Conservation (phyloP, 2,888 invertebrate genomes). For the Acleris laterana region DNA sequence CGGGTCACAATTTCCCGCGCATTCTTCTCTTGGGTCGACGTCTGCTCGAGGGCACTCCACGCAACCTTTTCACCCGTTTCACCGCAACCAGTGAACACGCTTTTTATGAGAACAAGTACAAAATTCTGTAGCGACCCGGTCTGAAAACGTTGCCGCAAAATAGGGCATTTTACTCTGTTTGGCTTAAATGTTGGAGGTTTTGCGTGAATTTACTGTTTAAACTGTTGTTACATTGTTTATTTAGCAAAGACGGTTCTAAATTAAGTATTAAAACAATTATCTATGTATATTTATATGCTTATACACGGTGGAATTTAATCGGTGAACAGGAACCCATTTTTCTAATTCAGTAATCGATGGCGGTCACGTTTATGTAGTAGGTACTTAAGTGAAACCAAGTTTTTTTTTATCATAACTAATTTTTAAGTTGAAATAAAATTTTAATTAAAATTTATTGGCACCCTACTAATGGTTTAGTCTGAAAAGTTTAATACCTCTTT, state of each 20-base stretch:
- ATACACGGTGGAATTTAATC: no score
- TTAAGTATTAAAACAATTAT: no score
- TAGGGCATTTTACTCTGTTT: conserved; percentile 8
- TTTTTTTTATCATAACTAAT: no score
- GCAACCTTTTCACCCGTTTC: conserved; percentile 30
- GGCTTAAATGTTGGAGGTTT: conserved; percentile 1
- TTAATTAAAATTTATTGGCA: no score
- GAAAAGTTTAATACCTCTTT: no score
- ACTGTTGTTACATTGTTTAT: not conserved
- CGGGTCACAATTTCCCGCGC: not conserved
- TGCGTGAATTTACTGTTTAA: not conserved
- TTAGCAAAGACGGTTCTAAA: not conserved
- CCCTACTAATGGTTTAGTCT: no score
- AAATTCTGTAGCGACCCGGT: conserved; percentile 9
- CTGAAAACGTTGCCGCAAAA: conserved; percentile 4
- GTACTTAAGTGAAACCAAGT: no score
- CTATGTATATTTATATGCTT: no score
- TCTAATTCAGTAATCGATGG: no score
- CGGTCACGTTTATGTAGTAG: no score
- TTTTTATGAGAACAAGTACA: conserved; percentile 10
- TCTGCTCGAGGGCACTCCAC: conserved; percentile 30
- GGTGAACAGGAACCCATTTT: no score
- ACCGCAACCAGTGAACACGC: conserved; percentile 22
- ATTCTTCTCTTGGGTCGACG: conserved; percentile 20
- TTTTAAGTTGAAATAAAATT: no score